Evolutionary conservation across 2,797 vertebrate genomes (phyloP), one percentile per base, ranked within the genome.

Genomic region (Eospalax fontanierii): DNA sequence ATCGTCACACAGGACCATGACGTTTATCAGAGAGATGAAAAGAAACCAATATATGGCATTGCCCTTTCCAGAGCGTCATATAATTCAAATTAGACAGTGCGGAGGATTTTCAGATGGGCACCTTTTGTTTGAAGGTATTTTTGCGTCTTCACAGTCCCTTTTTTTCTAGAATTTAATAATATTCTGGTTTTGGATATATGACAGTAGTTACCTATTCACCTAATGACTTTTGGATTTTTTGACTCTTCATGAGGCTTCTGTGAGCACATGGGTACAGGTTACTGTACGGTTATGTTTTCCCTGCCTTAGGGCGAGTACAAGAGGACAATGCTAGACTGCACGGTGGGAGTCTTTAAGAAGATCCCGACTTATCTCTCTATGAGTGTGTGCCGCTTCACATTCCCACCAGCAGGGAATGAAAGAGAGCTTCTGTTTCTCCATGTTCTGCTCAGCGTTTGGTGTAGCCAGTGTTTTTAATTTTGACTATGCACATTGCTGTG

Each of bases 371-470:
- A 8, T 11, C 26, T 63, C 15, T 68, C 22, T 0, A 24, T 38
- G 61, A 21, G 43, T 10, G 18, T 61, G 2, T 22, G 2, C 40
- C 10, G 16, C 11, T 24, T 63, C 75, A 33, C 26, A 33, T 40
- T 43, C 33, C 33, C 24, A 21, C 38, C 26, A 38, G 18, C 63
- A 40, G n/a, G 11, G n/a, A n/a, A n/a, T n/a, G n/a, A 61, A 21
- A 7, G 24, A 30, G n/a, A 38, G n/a, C 6, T 30, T 3, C 0
- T 30, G 18, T 57, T 15, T 12, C 46, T 28, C 74, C 26, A 16
- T 5, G 2, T 35, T 16, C 2, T 2, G 11, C 3, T 12, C 12
- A 15, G 6, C 19, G 35, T 38, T 14, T 54, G 50, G 7, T 33
- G 26, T 6, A 5, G n/a, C 4, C 43, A 30, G 16, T 46, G n/a